These are phyloP conservation scores for Orthosia cruda DNA, from an alignment of 2,888 invertebrate species.

Conservation along the genomic window DNA sequence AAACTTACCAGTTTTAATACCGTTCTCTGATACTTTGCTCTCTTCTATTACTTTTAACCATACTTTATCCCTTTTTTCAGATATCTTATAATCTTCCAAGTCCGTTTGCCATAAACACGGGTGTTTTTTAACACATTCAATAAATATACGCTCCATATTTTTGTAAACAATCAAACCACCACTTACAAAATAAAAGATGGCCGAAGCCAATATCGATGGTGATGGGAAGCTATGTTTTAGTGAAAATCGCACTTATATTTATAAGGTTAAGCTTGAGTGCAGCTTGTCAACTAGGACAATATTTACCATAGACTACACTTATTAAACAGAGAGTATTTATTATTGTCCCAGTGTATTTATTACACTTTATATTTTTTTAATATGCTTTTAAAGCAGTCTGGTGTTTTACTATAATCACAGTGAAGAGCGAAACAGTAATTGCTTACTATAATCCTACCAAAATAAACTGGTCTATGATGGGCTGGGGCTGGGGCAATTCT, in stretches of 20 bases:
- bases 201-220: conserved; percentile 1
- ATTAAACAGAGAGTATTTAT: too few relatives aligned
- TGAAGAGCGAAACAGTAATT: not conserved
- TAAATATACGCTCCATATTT: conserved; percentile 46
- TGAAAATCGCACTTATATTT: not conserved
- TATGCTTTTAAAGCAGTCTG: too few relatives aligned
- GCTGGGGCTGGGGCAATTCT: not conserved
- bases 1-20: conserved; percentile 47
- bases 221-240: not conserved
- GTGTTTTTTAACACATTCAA: conserved; percentile 51
- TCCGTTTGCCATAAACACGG: conserved; percentile 53
- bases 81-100: conserved; percentile 37
- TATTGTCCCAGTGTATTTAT: too few relatives aligned
- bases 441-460: conserved; percentile 4
- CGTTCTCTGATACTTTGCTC: conserved; percentile 44
- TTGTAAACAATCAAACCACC: conserved; percentile 30
- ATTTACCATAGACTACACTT: not conserved
- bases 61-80: conserved; percentile 41
- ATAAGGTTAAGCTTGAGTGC: not conserved
- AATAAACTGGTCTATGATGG: not conserved
- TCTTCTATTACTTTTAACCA: conserved; percentile 49
- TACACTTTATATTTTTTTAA: too few relatives aligned
- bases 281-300: not conserved
- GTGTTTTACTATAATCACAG: too few relatives aligned
- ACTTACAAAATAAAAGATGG: conserved; percentile 42